Evolutionary conservation across 2,888 invertebrate species (phyloP), one percentile per base, ranked within the genome.

Genomic region (Octodonta nipae): DNA sequence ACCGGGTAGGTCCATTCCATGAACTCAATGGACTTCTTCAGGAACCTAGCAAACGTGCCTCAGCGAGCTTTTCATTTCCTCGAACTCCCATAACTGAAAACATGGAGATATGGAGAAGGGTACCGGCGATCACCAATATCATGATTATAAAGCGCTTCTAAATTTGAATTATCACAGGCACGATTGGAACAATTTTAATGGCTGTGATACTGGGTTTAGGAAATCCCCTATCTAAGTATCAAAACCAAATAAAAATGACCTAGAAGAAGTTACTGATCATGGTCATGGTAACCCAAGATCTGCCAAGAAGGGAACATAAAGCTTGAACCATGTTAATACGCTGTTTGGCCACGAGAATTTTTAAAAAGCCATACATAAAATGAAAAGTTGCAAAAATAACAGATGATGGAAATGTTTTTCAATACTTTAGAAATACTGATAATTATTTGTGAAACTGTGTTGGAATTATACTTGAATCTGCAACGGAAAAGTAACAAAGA

Each of bases 111-210:
- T n/a, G n/a, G n/a, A n/a, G n/a, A n/a, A n/a, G n/a, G n/a, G n/a
- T n/a, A n/a, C n/a, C n/a, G n/a, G n/a, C n/a, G n/a, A n/a, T n/a
- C n/a, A n/a, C n/a, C n/a, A n/a, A n/a, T n/a, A n/a, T n/a, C n/a
- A n/a, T n/a, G n/a, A n/a, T n/a, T n/a, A n/a, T n/a, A n/a, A n/a
- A n/a, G n/a, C n/a, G n/a, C n/a, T n/a, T 20, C n/a, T 20, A n/a
- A 20, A 20, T 6, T 20, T 20, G 20, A 20, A 20, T n/a, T 20
- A 20, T 20, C n/a, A 20, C n/a, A 20, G 20, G 20, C 20, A 20
- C 20, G 20, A 20, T n/a, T 20, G 20, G 20, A 20, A 20, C 20
- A 20, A n/a, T 20, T 20, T 20, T 20, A 20, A 20, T 20, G n/a
- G 7, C 20, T 20, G n/a, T 20, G n/a, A 20, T 20, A 20, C 20